A percentile compares a stretch with the other conserved stretches of the same genome.
Evolutionary conservation across 2,888 invertebrate genomes (phyloP).

Genomic region (Troides helena): DNA sequence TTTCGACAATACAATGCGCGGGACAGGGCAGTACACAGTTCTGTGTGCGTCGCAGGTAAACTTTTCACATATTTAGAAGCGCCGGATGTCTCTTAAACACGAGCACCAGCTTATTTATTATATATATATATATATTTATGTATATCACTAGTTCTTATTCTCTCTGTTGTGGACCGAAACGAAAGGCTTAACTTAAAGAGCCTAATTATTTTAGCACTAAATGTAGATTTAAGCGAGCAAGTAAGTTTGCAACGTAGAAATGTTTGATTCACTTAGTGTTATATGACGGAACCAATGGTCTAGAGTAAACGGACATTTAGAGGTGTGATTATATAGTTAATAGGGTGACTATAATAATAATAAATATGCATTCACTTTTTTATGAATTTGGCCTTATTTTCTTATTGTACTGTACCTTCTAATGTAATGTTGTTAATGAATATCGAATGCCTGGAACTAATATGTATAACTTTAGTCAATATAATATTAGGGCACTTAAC

Average conservation of each 20-base stretch:
- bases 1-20: conserved; percentile 54
- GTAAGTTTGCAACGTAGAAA: conserved; percentile 60
- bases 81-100: conserved; percentile 25
- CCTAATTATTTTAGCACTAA: conserved; percentile 60
- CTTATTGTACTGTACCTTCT: conserved; percentile 50
- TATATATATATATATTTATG: conserved; percentile 22
- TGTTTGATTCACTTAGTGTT: conserved; percentile 41
- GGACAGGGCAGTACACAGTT: conserved; percentile 36
- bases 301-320: conserved; percentile 59
- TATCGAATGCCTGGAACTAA: conserved; percentile 46
- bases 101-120: conserved; percentile 45
- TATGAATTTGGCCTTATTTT: conserved; percentile 54
- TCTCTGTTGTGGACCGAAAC: conserved; percentile 57
- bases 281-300: conserved; percentile 68
- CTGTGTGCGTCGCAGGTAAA: conserved; percentile 20
- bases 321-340: conserved; percentile 59
- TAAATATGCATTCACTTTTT: conserved; percentile 51
- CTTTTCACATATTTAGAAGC: conserved; percentile 10
- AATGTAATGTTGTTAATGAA: conserved; percentile 42
- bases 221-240: conserved; percentile 57
- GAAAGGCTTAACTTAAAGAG: conserved; percentile 53
- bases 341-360: conserved; percentile 46
- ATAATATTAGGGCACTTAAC: conserved; percentile 63
- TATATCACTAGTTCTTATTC: conserved; percentile 49
- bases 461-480: conserved; percentile 48